Evolutionary conservation across 2,113 vertebrate species (phyloP), one percentile per base, ranked within the genome.

Genomic region (Sebastes fasciatus): DNA sequence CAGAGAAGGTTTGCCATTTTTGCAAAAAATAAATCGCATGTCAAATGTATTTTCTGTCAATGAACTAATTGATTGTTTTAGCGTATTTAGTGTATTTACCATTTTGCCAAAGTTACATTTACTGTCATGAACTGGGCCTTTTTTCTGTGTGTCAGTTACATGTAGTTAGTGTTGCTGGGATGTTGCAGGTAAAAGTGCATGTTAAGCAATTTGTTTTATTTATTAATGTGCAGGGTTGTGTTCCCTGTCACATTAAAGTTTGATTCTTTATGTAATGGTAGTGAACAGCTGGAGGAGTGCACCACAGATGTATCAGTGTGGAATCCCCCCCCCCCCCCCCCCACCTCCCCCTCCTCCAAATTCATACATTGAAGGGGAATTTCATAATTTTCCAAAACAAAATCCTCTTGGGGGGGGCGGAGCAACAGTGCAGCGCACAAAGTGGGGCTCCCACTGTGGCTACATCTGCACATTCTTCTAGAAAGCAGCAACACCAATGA

Each of bases 381-480:
- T 85, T 87, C 73, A 23, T 0, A 46, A 80, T 79, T 93, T 88
- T 86, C 85, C 83, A 82, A 89, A 89, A 82, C 74, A 86, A 85
- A 90, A 81, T 73, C 51, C 48, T 78, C 55, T 48, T 48, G 34
- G 34, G 19, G 34, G 69, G 34, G 17, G 71, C 58, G 75, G 77
- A 74, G 86, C 66, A 80, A 77, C 65, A 34, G 73, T 0, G 46
- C 66, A 57, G 83, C 9, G 21, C 76, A 69, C 66, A 74, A 83
- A 75, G 87, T 75, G 79, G 63, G 70, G 86, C 77, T 90, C 84
- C 88, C 66, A 84, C 88, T 90, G 89, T 63, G 88, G 86, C 88
- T 86, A 87, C 88, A 91, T 90, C 88, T 89, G 91, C 85, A 86
- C 82, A 89, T 90, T 90, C 84, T 89, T 91, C 75, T 54, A 80